Percentiles rank a stretch among this genome's conserved stretches.
Evolutionary conservation across 1,140 invertebrate genomes (phyloP).

Genomic region (Papilio helenus): DNA sequence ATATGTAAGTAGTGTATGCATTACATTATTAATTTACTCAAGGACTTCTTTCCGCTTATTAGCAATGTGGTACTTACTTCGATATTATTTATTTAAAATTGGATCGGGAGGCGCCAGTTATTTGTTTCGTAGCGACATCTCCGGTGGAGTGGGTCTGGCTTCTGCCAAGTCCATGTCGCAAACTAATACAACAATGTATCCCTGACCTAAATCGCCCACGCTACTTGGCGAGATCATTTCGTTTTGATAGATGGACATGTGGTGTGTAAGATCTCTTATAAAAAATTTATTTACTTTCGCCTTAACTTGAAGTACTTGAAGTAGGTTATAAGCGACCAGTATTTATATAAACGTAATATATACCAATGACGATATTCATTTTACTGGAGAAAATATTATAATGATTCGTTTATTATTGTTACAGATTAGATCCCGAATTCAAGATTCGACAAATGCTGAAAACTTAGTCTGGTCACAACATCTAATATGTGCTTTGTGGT

Average conservation of each 20-base stretch:
- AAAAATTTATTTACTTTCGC: background rate
- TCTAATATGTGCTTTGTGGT: background rate
- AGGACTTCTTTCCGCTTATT: background rate
- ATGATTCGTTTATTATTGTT: slow-evolving; percentile 19
- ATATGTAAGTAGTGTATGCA: background rate
- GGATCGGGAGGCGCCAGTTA: slow-evolving; percentile 5
- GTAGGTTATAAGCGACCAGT: too few relatives aligned
- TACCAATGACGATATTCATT: background rate
- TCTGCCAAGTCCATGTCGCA: slow-evolving; percentile 50
- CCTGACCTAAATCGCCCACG: slow-evolving; percentile 51
- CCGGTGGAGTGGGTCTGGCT: slow-evolving; percentile 24
- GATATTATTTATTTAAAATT: background rate
- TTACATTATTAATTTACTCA: background rate
- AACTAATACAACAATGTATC: slow-evolving; percentile 56
- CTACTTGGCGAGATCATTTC: slow-evolving; percentile 42
- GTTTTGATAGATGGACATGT: slow-evolving; percentile 31
- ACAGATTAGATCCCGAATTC: slow-evolving; percentile 26
- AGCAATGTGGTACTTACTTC: background rate
- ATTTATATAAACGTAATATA: too few relatives aligned
- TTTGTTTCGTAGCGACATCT: slow-evolving; percentile 25
- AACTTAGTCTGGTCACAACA: background rate
- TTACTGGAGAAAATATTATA: background rate
- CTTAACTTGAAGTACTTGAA: background rate
- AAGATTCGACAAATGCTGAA: background rate
- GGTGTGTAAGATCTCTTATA: background rate